Conservation (phyloP, 2,888 invertebrate species). For the Acronicta psi region DNA sequence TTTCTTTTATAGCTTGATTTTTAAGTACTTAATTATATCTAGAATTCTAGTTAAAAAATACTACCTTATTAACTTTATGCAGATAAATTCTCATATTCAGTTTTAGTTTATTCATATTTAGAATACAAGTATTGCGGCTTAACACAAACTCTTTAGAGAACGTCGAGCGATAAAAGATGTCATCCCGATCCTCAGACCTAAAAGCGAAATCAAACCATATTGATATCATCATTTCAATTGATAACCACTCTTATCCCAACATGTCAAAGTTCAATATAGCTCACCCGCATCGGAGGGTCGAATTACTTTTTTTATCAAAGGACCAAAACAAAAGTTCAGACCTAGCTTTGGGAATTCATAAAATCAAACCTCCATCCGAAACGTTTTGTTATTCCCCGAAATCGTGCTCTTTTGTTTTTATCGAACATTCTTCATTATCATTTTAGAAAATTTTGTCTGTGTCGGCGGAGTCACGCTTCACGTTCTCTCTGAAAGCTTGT, state of each 20-base stretch:
- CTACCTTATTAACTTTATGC: too few species aligned
- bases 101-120: too few species aligned
- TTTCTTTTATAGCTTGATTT: too few species aligned
- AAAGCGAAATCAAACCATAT: constrained; percentile 76
- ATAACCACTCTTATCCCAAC: constrained; percentile 64
- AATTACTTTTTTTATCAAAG: constrained; percentile 74
- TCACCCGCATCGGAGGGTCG: constrained; percentile 41
- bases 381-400: constrained; percentile 79
- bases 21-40: too few species aligned
- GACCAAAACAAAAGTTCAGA: constrained; percentile 80
- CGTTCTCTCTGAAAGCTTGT: constrained; percentile 25
- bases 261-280: constrained; percentile 66
- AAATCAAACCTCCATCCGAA: constrained; percentile 77
- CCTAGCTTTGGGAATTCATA: constrained; percentile 88
- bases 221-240: constrained; percentile 44
- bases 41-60: too few species aligned
- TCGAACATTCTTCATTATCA: constrained; percentile 53
- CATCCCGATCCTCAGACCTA: constrained; percentile 83
- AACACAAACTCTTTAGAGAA: constrained; percentile 76
- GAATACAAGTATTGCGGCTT: constrained; percentile 62
- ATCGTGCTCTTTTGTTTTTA: constrained; percentile 65
- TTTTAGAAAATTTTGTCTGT: constrained; percentile 44
- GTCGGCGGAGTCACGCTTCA: constrained; percentile 30
- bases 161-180: constrained; percentile 85
- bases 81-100: constrained; percentile 7